Conservation (phyloP, 2,888 invertebrate species). For the Standfussiana lucernea region DNA sequence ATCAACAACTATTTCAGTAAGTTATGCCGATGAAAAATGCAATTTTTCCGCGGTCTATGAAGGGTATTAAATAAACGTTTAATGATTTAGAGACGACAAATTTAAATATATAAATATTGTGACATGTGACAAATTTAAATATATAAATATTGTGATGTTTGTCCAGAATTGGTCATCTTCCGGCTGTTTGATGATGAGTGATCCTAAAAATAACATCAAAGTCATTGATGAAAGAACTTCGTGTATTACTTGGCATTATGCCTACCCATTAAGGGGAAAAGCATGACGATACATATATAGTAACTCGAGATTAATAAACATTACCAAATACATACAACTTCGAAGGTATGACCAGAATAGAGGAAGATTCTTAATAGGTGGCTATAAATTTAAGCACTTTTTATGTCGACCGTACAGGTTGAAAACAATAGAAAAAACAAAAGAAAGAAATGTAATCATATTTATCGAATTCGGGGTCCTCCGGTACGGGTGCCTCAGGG, state of each 20-base stretch:
- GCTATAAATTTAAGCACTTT: too few species aligned
- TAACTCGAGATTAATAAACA: not conserved
- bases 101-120: not conserved
- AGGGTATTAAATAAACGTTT: too few species aligned
- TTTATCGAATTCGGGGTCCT: too few species aligned
- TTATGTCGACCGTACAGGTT: too few species aligned
- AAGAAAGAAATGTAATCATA: too few species aligned
- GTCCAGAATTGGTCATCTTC: constrained; percentile 17
- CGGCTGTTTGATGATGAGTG: constrained; percentile 2
- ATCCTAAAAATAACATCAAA: not conserved
- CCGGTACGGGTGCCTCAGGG: too few species aligned
- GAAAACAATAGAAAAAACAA: too few species aligned
- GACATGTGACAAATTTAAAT: not conserved
- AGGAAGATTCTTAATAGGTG: too few species aligned
- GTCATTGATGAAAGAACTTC: constrained; percentile 2
- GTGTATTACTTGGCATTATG: constrained; percentile 50
- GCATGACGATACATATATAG: constrained; percentile 32
- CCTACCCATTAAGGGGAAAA: not conserved
- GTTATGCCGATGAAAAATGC: too few species aligned
- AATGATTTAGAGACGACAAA: not conserved
- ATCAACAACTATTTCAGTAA: not conserved
- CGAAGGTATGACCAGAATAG: too few species aligned
- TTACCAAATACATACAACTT: not conserved
- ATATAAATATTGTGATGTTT: not conserved
- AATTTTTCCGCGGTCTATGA: too few species aligned